phyloP scores from a whole-genome alignment of 2,113 vertebrate genomes.

The Ictalurus punctatus region DNA sequence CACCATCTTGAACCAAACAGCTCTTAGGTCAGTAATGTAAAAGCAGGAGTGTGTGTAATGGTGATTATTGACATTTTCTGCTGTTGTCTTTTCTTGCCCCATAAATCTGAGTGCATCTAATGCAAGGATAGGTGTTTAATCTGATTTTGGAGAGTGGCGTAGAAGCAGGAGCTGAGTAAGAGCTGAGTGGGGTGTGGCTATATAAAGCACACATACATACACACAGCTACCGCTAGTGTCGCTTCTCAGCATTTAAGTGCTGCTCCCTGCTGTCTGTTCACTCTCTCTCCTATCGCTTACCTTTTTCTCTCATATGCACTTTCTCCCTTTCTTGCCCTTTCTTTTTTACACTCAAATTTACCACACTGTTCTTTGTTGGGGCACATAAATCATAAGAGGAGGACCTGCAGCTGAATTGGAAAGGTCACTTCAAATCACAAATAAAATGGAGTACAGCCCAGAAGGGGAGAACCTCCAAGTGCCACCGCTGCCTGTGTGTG shows the following conservation, averaged over 20 bases:
- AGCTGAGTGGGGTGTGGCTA: conserved; percentile 15
- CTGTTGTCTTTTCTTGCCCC: conserved; percentile 30
- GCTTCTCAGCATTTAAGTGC: conserved; percentile 2
- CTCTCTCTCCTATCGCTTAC: conserved; percentile 3
- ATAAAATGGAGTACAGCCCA: conserved; percentile 56
- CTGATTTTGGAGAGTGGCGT: conserved; percentile 30
- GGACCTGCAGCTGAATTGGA: conserved; percentile 57
- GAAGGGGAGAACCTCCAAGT: conserved; percentile 52
- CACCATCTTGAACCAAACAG: conserved; percentile 3
- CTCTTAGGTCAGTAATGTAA: not conserved
- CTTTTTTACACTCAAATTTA: conserved; percentile 44
- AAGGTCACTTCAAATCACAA: conserved; percentile 58
- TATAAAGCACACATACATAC: not conserved
- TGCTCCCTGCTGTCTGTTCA: conserved; percentile 5
- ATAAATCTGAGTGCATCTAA: conserved; percentile 26
- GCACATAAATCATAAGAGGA: conserved; percentile 58
- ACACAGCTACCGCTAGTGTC: not conserved
- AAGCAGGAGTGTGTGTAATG: conserved; percentile 25
- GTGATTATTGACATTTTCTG: conserved; percentile 27
- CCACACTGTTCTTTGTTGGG: conserved; percentile 51
- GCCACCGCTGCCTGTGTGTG: conserved; percentile 19
- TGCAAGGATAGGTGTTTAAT: conserved; percentile 36
- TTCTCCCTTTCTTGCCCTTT: conserved; percentile 25
- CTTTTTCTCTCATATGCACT: not conserved
- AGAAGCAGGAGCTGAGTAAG: conserved; percentile 23